Percentiles rank a stretch among this genome's conserved stretches.
phyloP scores from a whole-genome alignment of 1,140 invertebrate species.

The Aphaenogaster rudis region DNA sequence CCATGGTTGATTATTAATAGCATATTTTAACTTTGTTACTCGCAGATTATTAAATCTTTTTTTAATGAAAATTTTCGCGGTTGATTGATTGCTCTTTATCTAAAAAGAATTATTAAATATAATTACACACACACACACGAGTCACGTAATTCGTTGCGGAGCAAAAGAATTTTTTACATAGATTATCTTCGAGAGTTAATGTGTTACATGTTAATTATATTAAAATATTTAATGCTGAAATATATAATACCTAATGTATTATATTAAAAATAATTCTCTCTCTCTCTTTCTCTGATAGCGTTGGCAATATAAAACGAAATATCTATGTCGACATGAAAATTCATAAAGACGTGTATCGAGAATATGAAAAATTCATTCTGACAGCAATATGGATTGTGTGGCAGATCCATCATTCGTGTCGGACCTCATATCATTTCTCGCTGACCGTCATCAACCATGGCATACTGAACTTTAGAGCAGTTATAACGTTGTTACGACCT shows the following conservation, averaged over 20 bases:
- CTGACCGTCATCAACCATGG: background rate
- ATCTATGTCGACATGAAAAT: background rate
- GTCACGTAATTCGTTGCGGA: background rate
- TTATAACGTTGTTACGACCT: slow-evolving; percentile 2
- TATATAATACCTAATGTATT: slow-evolving; percentile 1
- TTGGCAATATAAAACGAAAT: background rate
- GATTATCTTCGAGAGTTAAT: slow-evolving; percentile 13
- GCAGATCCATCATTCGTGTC: slow-evolving; percentile 25
- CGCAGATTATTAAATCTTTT: slow-evolving; percentile 21
- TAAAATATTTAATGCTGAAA: slow-evolving; percentile 15
- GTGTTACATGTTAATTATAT: background rate
- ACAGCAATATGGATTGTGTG: slow-evolving; percentile 12
- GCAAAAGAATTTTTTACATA: background rate
- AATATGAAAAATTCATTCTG: slow-evolving; percentile 28
- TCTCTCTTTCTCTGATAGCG: background rate
- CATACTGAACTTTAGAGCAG: background rate
- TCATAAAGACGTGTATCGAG: slow-evolving; percentile 18
- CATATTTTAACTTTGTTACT: slow-evolving; percentile 22
- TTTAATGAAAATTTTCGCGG: background rate
- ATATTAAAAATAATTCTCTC: background rate
- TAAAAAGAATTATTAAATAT: slow-evolving; percentile 38
- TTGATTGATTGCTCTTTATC: slow-evolving; percentile 13
- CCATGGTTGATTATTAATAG: slow-evolving; percentile 9
- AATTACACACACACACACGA: background rate
- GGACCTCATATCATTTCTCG: slow-evolving; percentile 11